Evolutionary conservation across 2,797 vertebrate genomes (phyloP).

Genomic region (Lepidocolaptes lacrymiger): DNA sequence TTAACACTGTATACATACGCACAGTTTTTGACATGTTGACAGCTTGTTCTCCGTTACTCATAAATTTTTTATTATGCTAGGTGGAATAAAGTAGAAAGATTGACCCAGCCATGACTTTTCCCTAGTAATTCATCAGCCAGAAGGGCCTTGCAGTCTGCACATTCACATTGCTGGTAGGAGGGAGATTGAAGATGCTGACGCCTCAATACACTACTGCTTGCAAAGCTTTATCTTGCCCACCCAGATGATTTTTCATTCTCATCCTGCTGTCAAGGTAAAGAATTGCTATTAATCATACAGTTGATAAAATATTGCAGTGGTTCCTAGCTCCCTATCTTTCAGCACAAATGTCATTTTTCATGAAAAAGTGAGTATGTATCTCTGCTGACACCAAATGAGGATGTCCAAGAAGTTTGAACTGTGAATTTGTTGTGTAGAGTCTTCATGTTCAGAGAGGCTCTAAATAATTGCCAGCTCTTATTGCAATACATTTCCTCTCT

Average conservation of each 20-base stretch:
- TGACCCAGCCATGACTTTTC: not conserved
- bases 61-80: not conserved
- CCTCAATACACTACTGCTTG: not conserved
- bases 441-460: not conserved
- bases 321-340: not conserved
- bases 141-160: not conserved
- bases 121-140: not conserved
- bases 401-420: not conserved
- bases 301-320: not conserved
- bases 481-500: not conserved
- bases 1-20: not conserved
- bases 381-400: not conserved
- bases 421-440: not conserved
- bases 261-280: not conserved
- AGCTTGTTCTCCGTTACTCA: not conserved
- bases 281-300: not conserved
- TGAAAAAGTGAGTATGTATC: not conserved
- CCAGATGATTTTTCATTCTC: constrained; percentile 1
- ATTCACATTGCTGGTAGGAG: not conserved
- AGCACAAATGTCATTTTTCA: not conserved
- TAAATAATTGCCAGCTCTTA: not conserved
- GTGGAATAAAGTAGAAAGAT: not conserved
- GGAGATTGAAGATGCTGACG: not conserved
- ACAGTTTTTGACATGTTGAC: not conserved
- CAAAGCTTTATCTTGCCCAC: constrained; percentile 25